Evolutionary conservation across 2,113 vertebrate genomes (phyloP), one percentile per base, ranked within the genome.

Genomic region (Oncorhynchus gorbuscha): DNA sequence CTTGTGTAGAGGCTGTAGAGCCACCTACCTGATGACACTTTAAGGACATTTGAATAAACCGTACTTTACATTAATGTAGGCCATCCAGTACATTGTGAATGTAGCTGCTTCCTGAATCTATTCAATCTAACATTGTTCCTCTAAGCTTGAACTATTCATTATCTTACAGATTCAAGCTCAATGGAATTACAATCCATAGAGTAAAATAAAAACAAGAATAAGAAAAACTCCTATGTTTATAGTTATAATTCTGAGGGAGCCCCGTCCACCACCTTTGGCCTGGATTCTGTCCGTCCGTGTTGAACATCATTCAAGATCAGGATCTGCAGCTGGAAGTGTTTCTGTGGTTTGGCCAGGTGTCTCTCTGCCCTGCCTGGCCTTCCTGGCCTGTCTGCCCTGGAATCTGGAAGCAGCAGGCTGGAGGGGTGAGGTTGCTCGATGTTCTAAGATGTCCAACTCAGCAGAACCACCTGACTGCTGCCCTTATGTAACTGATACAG

Each of bases 261-360:
- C 81, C 83, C 83, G 7, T 83, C 85, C 84, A 85, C 85, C 88
- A 92, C 90, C 89, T 92, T 92, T 92, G 89, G 88, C 88, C 91
- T 89, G 88, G 79, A 88, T 92, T 91, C 91, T 84, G 87, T 91
- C 89, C 7, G 51, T 18, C 59, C 0, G 75, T 79, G 85, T 89
- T 75, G 86, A 91, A 78, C 87, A 89, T 88, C 8, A 45, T 45
- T 9, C 39, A 45, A 1, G 39, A 45, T 45, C 39, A 45, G 39
- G 39, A 45, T 45, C 87, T 86, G 85, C 85, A 90, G 89, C 90
- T 93, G 90, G 89, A 89, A 90, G 90, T 86, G 86, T 90, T 90
- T 92, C 89, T 91, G 90, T 24, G 87, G 90, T 87, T 91, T 93
- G 91, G 90, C 88, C 92, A 92, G 90, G 92, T 92, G 92, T 92